Conservation (phyloP, 2,797 vertebrate genomes). For the Leptatherina wallacei region DNA sequence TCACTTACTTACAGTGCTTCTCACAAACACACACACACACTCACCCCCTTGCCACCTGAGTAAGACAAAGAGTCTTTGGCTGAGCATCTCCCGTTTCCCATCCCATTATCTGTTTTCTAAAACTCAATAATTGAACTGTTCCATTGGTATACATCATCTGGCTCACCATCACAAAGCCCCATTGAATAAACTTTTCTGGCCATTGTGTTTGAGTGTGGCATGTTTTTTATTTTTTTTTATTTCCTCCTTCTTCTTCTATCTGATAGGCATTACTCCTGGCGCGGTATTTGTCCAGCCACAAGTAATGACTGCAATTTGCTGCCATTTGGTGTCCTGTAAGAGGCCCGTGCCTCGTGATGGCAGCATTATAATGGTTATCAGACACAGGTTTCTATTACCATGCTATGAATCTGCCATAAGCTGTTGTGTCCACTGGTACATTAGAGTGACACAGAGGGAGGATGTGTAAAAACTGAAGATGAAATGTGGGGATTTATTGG, state of each 20-base stretch:
- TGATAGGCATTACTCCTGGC: constrained; percentile 61
- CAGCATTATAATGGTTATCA: constrained; percentile 71
- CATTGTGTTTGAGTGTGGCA: constrained; percentile 63
- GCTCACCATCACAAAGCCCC: constrained; percentile 60
- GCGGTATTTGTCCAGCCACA: constrained; percentile 66
- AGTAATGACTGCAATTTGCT: constrained; percentile 76
- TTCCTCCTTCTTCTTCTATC: constrained; percentile 33
- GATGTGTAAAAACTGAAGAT: constrained; percentile 12
- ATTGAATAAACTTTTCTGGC: constrained; percentile 70
- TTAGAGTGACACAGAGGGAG: constrained; percentile 37
- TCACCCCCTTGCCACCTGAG: constrained; percentile 30
- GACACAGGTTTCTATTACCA: constrained; percentile 68
- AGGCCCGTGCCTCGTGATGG: constrained; percentile 65
- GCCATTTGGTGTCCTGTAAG: constrained; percentile 72
- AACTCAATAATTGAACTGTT: constrained; percentile 81
- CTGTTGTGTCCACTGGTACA: constrained; percentile 59
- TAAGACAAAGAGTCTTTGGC: constrained; percentile 73
- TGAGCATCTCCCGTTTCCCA: constrained; percentile 62
- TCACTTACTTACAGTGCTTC: constrained; percentile 63
- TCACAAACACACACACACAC: constrained; percentile 22
- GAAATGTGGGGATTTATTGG: constrained; percentile 12
- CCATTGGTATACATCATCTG: constrained; percentile 74
- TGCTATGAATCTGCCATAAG: constrained; percentile 70
- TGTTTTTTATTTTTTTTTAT: constrained; percentile 33
- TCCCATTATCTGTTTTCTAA: constrained; percentile 78